Evolutionary conservation across 1,140 invertebrate genomes (phyloP).

Genomic region (Drosophila asahinai): DNA sequence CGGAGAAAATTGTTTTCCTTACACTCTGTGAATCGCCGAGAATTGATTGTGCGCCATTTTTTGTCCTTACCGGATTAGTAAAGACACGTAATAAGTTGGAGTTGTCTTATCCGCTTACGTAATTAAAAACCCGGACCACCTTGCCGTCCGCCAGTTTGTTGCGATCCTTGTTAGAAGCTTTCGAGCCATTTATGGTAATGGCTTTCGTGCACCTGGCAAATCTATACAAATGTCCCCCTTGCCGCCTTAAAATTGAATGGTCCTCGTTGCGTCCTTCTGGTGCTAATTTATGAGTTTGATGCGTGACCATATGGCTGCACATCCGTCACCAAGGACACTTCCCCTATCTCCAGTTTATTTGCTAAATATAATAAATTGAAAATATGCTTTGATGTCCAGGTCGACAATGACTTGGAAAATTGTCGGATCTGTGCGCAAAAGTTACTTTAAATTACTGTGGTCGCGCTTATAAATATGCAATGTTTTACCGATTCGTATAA

Average conservation of each 20-base stretch:
- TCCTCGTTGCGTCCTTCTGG: slow-evolving; percentile 36
- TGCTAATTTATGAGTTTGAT: slow-evolving; percentile 68
- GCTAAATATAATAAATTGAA: slow-evolving; percentile 51
- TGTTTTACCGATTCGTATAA: slow-evolving; percentile 25
- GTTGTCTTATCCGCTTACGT: slow-evolving; percentile 45
- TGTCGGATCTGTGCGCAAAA: slow-evolving; percentile 21
- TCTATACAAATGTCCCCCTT: slow-evolving; percentile 50
- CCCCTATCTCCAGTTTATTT: slow-evolving; percentile 24
- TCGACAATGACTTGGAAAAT: slow-evolving; percentile 59
- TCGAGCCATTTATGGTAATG: slow-evolving; percentile 52
- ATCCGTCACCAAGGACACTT: slow-evolving; percentile 30
- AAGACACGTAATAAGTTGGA: slow-evolving; percentile 67
- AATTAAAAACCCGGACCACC: slow-evolving; percentile 40
- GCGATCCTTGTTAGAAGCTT: slow-evolving; percentile 41
- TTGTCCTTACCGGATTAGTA: slow-evolving; percentile 63
- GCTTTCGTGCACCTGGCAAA: slow-evolving; percentile 51
- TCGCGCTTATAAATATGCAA: slow-evolving; percentile 70
- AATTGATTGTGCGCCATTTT: slow-evolving; percentile 76
- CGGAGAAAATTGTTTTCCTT: slow-evolving; percentile 61
- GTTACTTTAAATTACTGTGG: slow-evolving; percentile 67
- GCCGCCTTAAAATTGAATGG: slow-evolving; percentile 41
- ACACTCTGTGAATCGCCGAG: slow-evolving; percentile 29
- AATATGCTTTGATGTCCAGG: slow-evolving; percentile 47
- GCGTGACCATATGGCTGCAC: slow-evolving; percentile 72
- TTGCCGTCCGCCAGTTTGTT: slow-evolving; percentile 4